Conservation (phyloP, 2,113 vertebrate genomes). For the Cryptomyrus ogoouensis region DNA sequence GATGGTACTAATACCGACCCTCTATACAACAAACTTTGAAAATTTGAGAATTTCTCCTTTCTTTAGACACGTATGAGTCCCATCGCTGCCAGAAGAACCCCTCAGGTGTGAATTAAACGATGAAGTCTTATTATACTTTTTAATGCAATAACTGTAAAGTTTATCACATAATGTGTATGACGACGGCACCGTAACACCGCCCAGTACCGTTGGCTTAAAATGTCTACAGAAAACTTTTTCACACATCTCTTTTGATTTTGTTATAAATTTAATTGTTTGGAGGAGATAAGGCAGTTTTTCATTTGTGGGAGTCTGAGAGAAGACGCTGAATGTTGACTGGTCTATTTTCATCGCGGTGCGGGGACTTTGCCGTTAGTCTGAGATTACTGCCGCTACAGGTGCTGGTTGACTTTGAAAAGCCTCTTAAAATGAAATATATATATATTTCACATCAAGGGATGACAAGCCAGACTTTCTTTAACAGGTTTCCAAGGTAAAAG, state of each 20-base stretch:
- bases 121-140: not conserved
- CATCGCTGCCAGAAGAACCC: not conserved
- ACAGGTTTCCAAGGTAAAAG: not conserved
- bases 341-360: not conserved
- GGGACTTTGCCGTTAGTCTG: not conserved
- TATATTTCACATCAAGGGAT: not conserved
- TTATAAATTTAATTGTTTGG: not conserved
- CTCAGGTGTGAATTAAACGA: not conserved
- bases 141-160: not conserved
- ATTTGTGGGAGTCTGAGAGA: not conserved
- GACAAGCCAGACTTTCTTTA: not conserved
- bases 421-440: not conserved
- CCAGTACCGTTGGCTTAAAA: not conserved
- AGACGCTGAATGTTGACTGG: not conserved
- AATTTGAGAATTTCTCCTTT: not conserved
- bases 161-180: not conserved
- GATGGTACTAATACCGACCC: not conserved
- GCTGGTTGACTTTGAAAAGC: not conserved
- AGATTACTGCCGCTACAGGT: not conserved
- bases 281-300: not conserved
- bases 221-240: not conserved
- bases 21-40: not conserved
- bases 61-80: not conserved
- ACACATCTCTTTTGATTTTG: not conserved
- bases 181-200: not conserved